These are phyloP conservation scores for Sphenodon punctatus DNA, from an alignment of 2,797 vertebrate genomes.

Conservation along the genomic window DNA sequence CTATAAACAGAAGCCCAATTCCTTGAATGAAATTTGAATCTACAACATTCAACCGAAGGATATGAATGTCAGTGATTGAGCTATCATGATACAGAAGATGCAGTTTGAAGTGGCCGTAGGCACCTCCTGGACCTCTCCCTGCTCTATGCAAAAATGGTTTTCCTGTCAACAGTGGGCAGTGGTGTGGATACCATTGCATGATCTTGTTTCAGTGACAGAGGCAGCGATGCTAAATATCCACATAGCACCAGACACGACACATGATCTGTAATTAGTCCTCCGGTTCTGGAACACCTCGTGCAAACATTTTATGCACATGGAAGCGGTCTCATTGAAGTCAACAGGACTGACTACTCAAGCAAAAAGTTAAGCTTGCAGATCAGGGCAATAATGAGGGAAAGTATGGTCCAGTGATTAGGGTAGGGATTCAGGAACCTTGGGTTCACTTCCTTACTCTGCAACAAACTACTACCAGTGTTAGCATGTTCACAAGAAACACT, in stretches of 20 bases:
- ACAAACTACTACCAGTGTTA: no score
- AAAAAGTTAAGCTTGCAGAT: no score
- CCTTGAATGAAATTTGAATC: constrained; percentile 38
- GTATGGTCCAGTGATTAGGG: no score
- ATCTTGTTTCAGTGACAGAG: background rate
- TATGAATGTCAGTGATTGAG: background rate
- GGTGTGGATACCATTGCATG: background rate
- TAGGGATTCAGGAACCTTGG: no score
- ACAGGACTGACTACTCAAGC: no score
- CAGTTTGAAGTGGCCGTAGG: background rate
- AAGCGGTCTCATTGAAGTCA: no score
- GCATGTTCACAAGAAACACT: no score
- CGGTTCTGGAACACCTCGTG: background rate
- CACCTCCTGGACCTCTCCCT: constrained; percentile 18
- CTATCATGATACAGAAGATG: constrained; percentile 1
- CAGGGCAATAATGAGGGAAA: no score
- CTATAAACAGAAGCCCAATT: constrained; percentile 8
- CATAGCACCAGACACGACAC: background rate
- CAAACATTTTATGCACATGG: background rate
- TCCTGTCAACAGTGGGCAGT: constrained; percentile 16
- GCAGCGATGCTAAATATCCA: background rate
- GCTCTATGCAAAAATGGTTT: constrained; percentile 32
- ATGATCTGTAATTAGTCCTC: background rate
- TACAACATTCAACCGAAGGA: constrained; percentile 28
- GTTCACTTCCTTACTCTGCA: no score